Percentiles rank a stretch among this genome's conserved stretches.
These are phyloP conservation scores for Eupeodes corollae DNA, from an alignment of 1,140 invertebrate genomes.

Conservation along the genomic window DNA sequence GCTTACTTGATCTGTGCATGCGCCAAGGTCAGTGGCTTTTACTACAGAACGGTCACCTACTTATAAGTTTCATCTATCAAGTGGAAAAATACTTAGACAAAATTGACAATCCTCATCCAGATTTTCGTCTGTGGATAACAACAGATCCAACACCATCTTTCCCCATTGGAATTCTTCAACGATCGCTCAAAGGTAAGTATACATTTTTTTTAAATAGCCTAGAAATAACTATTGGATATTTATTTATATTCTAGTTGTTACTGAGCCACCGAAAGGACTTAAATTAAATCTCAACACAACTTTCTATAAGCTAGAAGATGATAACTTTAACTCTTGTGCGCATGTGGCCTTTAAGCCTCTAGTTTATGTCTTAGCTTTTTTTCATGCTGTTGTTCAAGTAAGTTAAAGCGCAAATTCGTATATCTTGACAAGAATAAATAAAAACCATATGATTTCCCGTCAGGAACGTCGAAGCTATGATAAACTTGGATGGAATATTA, in stretches of 20 bases:
- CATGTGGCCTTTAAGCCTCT: slow-evolving; percentile 65
- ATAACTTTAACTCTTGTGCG: slow-evolving; percentile 55
- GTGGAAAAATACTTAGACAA: slow-evolving; percentile 74
- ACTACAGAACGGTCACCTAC: slow-evolving; percentile 80
- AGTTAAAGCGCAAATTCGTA: no score
- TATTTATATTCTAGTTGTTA: slow-evolving; percentile 55
- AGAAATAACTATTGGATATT: slow-evolving; percentile 5
- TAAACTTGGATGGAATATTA: slow-evolving; percentile 88
- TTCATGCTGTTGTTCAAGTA: slow-evolving; percentile 80
- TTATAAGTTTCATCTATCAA: slow-evolving; percentile 64
- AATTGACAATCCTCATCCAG: slow-evolving; percentile 66
- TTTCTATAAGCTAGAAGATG: slow-evolving; percentile 67
- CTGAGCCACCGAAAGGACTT: slow-evolving; percentile 77
- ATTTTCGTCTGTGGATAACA: slow-evolving; percentile 86
- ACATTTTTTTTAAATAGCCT: slow-evolving; percentile 6
- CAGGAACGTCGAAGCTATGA: slow-evolving; percentile 81
- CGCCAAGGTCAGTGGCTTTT: slow-evolving; percentile 77
- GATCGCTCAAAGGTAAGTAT: slow-evolving; percentile 63
- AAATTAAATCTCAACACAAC: slow-evolving; percentile 82
- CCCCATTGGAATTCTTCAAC: slow-evolving; percentile 78
- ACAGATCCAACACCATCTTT: slow-evolving; percentile 75
- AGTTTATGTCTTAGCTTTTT: slow-evolving; percentile 77
- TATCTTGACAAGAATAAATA: slow-evolving; percentile 1
- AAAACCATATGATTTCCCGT: no score
- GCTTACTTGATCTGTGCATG: slow-evolving; percentile 58